Evolutionary conservation across 2,113 vertebrate genomes (phyloP).

Genomic region (Serilophus lunatus): DNA sequence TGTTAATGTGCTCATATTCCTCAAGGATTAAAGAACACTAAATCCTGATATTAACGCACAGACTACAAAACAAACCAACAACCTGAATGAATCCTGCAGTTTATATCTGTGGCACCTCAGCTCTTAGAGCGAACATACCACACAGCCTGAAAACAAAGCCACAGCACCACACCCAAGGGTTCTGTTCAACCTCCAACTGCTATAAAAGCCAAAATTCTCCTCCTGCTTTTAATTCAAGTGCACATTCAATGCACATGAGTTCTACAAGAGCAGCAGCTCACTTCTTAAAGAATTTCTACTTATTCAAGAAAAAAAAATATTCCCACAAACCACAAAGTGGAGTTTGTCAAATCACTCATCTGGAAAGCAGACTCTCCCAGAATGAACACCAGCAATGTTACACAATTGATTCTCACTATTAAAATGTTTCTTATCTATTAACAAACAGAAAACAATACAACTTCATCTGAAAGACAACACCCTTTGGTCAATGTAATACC

Average conservation of each 20-base stretch:
- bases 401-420: neutral
- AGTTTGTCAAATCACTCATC: neutral
- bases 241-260: neutral
- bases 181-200: neutral
- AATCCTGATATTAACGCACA: neutral
- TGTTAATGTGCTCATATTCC: neutral
- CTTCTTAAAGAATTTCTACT: neutral
- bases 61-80: neutral
- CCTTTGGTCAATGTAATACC: neutral
- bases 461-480: neutral
- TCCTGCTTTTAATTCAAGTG: neutral
- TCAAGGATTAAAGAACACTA: neutral
- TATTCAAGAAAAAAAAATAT: neutral
- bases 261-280: neutral
- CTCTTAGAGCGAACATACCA: neutral
- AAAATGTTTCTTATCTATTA: neutral
- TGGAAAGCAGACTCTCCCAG: neutral
- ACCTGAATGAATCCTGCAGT: neutral
- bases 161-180: neutral
- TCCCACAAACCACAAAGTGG: neutral
- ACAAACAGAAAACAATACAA: neutral
- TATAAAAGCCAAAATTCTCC: neutral
- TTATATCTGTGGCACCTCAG: neutral
- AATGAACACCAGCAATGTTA: neutral
- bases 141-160: neutral